Evolutionary conservation across 2,113 vertebrate species (phyloP), one percentile per base, ranked within the genome.

Genomic region (Eolophus roseicapilla): DNA sequence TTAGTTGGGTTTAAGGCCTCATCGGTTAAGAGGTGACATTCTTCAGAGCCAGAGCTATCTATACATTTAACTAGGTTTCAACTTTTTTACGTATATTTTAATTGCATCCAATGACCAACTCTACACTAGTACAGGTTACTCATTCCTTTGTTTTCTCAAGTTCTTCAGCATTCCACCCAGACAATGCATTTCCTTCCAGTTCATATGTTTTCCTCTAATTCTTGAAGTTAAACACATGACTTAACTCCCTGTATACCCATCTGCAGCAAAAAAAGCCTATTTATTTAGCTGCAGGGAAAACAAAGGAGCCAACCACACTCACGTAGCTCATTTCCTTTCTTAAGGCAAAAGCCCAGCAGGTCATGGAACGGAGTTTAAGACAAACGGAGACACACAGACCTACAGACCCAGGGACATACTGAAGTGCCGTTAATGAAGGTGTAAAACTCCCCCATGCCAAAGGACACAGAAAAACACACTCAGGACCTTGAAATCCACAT

Each of bases 301-400:
- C 57, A 21, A 68, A 53, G 17, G 10, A 18, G 6, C 5, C 67
- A 15, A 33, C 53, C 64, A 5, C n/a, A 2, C 33, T 53, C 11
- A 0, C 9, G 1, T 1, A 9, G 35, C 3, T 10, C 5, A 5
- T 0, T 28, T 9, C 59, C 64, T 10, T n/a, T 31, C 39, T 41
- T 1, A 7, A 17, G 13, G 9, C 28, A 53, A 68, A 37, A 13
- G 28, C 21, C 67, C 62, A 23, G 20, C 17, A 10, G 35, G 5
- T 3, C 28, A 8, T 0, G 27, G 28, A 52, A 82, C 2, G 8
- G 17, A 6, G 10, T 3, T 50, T 17, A 23, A 57, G 79, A 23
- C 2, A 70, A 10, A 14, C 10, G 2, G 37, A 18, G 43, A 31
- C 20, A 7, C 24, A 3, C 29, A 21, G 47, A 39, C 24, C 64